Conservation (phyloP, 2,888 invertebrate genomes). For the Lamellibrachia satsuma region DNA sequence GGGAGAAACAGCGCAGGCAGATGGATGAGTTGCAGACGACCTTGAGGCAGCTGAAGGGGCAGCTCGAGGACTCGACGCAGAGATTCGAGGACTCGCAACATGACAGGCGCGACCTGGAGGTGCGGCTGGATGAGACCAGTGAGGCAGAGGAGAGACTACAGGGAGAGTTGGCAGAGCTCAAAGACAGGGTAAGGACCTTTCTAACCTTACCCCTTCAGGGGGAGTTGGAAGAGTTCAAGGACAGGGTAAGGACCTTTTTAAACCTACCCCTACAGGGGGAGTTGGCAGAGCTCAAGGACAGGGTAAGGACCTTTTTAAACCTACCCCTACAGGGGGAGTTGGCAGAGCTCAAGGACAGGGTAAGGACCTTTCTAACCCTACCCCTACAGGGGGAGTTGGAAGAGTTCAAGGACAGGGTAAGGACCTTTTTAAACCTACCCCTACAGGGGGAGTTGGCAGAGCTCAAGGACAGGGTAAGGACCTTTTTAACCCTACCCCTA, state of each 20-base stretch:
- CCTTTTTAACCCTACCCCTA: too few relatives aligned
- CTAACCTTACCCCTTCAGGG: not conserved
- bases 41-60: constrained; percentile 49
- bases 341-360: not conserved
- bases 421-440: too few relatives aligned
- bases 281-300: too few relatives aligned
- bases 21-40: constrained; percentile 43
- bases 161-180: not conserved
- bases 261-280: too few relatives aligned
- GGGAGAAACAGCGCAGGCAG: constrained; percentile 25
- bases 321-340: not conserved
- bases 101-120: constrained; percentile 52
- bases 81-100: constrained; percentile 36
- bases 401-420: too few relatives aligned
- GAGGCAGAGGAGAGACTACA: constrained; percentile 8
- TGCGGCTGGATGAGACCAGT: constrained; percentile 48
- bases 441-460: not conserved
- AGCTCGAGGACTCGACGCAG: constrained; percentile 43
- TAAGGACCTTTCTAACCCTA: not conserved
- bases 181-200: not conserved
- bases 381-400: too few relatives aligned
- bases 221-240: too few relatives aligned
- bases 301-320: not conserved
- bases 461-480: too few relatives aligned
- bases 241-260: too few relatives aligned